Conservation (phyloP, 2,113 vertebrate genomes). For the Carassius carassius region DNA sequence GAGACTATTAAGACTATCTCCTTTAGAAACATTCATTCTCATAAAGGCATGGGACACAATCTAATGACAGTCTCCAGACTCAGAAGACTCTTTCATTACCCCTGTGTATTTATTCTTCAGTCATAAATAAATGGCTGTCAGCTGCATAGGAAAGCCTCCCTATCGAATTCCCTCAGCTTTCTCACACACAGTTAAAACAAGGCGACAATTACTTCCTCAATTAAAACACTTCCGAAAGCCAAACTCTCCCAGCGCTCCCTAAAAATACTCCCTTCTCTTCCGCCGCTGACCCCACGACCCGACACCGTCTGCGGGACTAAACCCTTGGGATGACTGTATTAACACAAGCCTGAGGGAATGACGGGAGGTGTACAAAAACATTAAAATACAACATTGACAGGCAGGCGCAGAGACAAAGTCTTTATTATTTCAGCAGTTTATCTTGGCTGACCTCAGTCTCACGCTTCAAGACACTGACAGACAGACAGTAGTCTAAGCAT, state of each 20-base stretch:
- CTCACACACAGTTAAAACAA: not conserved
- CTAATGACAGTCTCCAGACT: not conserved
- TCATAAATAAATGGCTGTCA: not conserved
- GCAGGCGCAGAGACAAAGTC: conserved; percentile 41
- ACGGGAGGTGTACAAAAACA: not conserved
- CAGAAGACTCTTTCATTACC: not conserved
- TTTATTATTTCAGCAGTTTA: conserved; percentile 70
- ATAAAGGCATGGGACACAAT: not conserved
- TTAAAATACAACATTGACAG: not conserved
- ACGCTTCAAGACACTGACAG: conserved; percentile 45
- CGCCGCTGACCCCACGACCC: conserved; percentile 21
- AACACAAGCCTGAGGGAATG: conserved; percentile 51
- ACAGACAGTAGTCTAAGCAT: not conserved
- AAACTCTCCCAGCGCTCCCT: conserved; percentile 57
- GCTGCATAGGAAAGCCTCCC: not conserved
- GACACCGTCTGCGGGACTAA: conserved; percentile 50
- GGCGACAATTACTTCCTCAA: conserved; percentile 50
- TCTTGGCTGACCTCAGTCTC: conserved; percentile 66
- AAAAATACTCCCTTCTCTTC: conserved; percentile 59
- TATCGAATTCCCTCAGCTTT: not conserved
- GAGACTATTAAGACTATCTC: not conserved
- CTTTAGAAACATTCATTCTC: not conserved
- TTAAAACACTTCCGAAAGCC: conserved; percentile 48
- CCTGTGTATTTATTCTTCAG: not conserved
- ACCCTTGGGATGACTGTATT: conserved; percentile 55